Base-by-base conservation (phyloP, 2,797 vertebrate genomes). In the Podarcis lilfordi region DNA sequence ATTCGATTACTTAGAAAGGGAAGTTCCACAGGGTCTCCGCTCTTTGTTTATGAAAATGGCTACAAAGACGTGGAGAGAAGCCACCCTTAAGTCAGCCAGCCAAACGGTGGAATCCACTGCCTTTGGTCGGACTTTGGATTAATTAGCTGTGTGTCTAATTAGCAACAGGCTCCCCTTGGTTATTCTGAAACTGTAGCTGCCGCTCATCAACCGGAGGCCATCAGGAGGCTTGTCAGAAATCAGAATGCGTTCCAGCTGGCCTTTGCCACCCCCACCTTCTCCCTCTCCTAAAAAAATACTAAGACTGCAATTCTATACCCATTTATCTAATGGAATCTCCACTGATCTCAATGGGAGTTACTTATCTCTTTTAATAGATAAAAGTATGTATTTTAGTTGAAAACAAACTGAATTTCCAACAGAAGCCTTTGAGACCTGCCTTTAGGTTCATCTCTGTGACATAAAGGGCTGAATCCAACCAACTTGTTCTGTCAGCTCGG, bases 71-170 rank as follows among this genome's bases (percentile, higher is more conserved):
- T 91, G 92, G 91, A 92, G 92, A 95, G 93, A 91, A 94, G 89
- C 78, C 91, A 76, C 93, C 92, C 87, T 84, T 32, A 71, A 90
- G 86, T 89, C 93, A 88, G 89, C 93, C 92, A 84, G 90, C 92
- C 91, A 89, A 95, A 95, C 94, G 94, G 6, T 92, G 92, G 94
- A 96, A 92, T 92, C 94, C 93, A 91, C 92, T 94, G 94, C 92
- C 93, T 93, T 95, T 94, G 95, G 93, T 96, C 95, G 94, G 59
- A 90, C 92, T 93, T 94, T 93, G 92, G 91, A 91, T 96, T 96
- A 96, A 96, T 96, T 97, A 96, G 94, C 87, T 93, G 93, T 92
- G 94, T 95, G 93, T 94, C 96, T 95, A 94, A 96, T 96, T 96
- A 96, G 94, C 95, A 88, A 92, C 93, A 94, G 91, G 92, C 94